phyloP scores from a whole-genome alignment of 2,113 vertebrate genomes.

The Phalacrocorax brasilianus region DNA sequence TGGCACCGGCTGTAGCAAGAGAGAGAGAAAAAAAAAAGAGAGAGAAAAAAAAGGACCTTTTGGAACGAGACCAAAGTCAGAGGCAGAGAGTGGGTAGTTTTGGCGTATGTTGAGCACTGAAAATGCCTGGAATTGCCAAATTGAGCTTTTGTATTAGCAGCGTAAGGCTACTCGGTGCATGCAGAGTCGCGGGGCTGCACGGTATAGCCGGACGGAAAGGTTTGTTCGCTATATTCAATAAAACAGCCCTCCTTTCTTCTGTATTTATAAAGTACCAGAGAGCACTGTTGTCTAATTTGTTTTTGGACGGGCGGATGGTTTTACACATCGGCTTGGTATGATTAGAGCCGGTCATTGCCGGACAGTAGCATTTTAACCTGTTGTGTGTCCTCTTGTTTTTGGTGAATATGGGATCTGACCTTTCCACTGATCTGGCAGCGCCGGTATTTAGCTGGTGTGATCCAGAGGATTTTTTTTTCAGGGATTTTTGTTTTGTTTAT shows the following conservation, averaged over 20 bases:
- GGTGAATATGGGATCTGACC: background rate
- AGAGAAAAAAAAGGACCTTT: constrained; percentile 39
- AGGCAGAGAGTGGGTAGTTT: constrained; percentile 67
- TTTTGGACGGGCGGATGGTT: constrained; percentile 50
- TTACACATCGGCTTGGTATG: constrained; percentile 58
- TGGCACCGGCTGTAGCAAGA: constrained; percentile 59
- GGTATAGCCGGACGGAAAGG: constrained; percentile 47
- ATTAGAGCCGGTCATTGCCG: constrained; percentile 35
- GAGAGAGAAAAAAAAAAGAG: background rate
- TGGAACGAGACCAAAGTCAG: constrained; percentile 63
- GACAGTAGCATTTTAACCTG: constrained; percentile 58
- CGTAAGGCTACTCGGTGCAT: constrained; percentile 26
- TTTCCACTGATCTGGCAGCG: background rate
- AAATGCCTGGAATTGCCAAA: constrained; percentile 69
- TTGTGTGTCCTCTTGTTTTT: constrained; percentile 56
- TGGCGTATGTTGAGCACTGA: constrained; percentile 59
- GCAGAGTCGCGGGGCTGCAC: constrained; percentile 50
- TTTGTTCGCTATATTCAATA: constrained; percentile 60
- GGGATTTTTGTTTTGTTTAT: background rate
- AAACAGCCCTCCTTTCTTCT: constrained; percentile 53
- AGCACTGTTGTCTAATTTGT: constrained; percentile 56
- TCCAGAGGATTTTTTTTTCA: background rate
- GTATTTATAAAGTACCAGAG: constrained; percentile 48
- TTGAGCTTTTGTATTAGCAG: constrained; percentile 60
- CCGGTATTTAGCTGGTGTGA: background rate